These are phyloP conservation scores for Augochlorella aurata DNA, from an alignment of 2,888 invertebrate species.

Conservation along the genomic window DNA sequence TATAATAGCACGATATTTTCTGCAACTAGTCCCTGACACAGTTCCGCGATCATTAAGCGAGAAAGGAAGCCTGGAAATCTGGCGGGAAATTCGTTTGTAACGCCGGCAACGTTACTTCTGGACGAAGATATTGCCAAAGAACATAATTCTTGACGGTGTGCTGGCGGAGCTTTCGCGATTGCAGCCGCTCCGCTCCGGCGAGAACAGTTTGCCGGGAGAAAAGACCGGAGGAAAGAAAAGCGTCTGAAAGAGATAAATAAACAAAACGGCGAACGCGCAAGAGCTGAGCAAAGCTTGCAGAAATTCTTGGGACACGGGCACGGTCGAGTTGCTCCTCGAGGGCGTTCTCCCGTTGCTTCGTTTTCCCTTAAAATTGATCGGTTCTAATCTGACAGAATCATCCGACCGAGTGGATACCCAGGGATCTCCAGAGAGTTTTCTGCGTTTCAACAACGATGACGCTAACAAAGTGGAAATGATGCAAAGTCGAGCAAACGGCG, in stretches of 20 bases:
- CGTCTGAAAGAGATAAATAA: slow-evolving; percentile 51
- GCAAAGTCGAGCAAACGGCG: background rate
- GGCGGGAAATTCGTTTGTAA: background rate
- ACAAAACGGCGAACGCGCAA: slow-evolving; percentile 43
- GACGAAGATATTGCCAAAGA: slow-evolving; percentile 12
- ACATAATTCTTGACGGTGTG: slow-evolving; percentile 35
- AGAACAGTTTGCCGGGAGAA: slow-evolving; percentile 20
- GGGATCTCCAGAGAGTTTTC: background rate
- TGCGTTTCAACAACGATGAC: background rate
- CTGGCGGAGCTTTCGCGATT: slow-evolving; percentile 17
- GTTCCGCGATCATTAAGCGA: slow-evolving; percentile 12
- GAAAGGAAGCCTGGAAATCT: background rate
- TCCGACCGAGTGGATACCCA: background rate
- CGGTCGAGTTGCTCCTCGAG: slow-evolving; percentile 29
- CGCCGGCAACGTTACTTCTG: slow-evolving; percentile 12
- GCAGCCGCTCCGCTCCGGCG: background rate
- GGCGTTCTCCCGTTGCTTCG: slow-evolving; percentile 21
- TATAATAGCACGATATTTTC: background rate
- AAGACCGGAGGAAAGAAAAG: slow-evolving; percentile 19
- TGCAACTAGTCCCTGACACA: background rate
- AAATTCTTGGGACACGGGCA: slow-evolving; percentile 41
- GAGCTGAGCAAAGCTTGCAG: slow-evolving; percentile 49
- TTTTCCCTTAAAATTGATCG: slow-evolving; percentile 47
- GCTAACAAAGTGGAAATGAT: background rate
- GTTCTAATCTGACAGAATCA: slow-evolving; percentile 26